Base-by-base conservation (phyloP, 2,113 vertebrate genomes). In the Cololabis saira region DNA sequence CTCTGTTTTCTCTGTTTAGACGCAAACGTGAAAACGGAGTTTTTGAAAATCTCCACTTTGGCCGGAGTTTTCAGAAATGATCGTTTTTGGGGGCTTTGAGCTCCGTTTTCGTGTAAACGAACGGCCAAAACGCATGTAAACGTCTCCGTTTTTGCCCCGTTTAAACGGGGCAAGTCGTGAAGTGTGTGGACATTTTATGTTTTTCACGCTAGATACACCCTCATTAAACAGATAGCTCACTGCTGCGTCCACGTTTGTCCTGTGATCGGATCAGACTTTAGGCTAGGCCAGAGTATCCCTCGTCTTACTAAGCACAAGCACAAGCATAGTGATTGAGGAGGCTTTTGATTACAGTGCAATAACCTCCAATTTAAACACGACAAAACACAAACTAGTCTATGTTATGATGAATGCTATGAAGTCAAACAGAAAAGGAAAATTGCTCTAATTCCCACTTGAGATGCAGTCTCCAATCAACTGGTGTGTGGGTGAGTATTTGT, bases 231-330 rank as follows among this genome's bases (percentile, higher is more conserved):
- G 59, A 71, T 58, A 67, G 50, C 44, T 75, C 58, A 61, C 41
- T 48, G 66, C 49, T 74, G 56, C 72, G 67, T 74, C 71, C 44
- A 21, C 62, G 75, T 71, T 76, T 76, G 33, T 51, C 59, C 66
- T 71, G 18, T 72, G 57, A 83, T 78, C 83, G 74, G 72, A 64
- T 82, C 67, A 71, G 65, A 70, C 78, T 62, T 61, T 48, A 14
- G 76, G 63, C 40, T 47, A 72, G 72, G 84, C 51, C 41, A 65
- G 48, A 45, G 66, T 49, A 76, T 68, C 30, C 74, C 55, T 67
- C 16, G 22, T 67, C 56, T 68, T 41, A 78, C 63, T 55, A 71
- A 77, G 45, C 48, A 50, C 43, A 68, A 13, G 4, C 40, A 47
- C 24, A 67, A 42, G 24, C 62, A 59, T 17, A n/a, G n/a, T 68